Evolutionary conservation across 2,113 vertebrate species (phyloP), one percentile per base, ranked within the genome.

Genomic region (Microcebus tavaratra): DNA sequence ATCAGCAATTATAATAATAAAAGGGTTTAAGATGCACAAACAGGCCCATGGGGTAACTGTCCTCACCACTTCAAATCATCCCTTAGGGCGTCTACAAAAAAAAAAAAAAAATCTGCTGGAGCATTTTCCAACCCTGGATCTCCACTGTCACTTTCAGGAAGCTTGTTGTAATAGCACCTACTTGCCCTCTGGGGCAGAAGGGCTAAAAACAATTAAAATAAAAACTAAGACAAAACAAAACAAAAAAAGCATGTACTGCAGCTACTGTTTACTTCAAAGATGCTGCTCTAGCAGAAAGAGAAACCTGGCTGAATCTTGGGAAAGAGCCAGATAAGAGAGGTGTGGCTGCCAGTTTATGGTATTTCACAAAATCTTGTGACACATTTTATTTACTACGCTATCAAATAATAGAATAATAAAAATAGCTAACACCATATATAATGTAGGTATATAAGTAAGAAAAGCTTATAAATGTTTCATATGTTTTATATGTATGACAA

Each of bases 101-200:
- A 42, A 42, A 42, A 42, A 42, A 42, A 45, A 45, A 45, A 45
- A 7, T 7, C 45, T 7, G 8, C 14, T 0, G 6, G 15, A 10
- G 70, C 45, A 0, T 48, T 68, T 82, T 88, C 79, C 91, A 73
- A 79, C 25, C n/a, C 13, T 48, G 34, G 55, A 0, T 72, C 82
- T 95, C 82, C 42, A 48, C 91, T 93, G 82, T 91, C 95, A 89
- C 91, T 91, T 93, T 57, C 86, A 94, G 97, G 78, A 87, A 4
- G 0, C 0, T 53, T 45, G 29, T 14, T 8, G 1, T 84, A 95
- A 83, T 13, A 27, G 55, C 94, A 63, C 61, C 61, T 63, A 63
- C 61, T 13, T 63, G 25, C 61, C 10, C 61, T 63, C 61, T 63
- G 25, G 61, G 29, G 9, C 11, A 29, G 61, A 63, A 13, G 10